Evolutionary conservation across 2,113 vertebrate genomes (phyloP).

Genomic region (Lynx canadensis): DNA sequence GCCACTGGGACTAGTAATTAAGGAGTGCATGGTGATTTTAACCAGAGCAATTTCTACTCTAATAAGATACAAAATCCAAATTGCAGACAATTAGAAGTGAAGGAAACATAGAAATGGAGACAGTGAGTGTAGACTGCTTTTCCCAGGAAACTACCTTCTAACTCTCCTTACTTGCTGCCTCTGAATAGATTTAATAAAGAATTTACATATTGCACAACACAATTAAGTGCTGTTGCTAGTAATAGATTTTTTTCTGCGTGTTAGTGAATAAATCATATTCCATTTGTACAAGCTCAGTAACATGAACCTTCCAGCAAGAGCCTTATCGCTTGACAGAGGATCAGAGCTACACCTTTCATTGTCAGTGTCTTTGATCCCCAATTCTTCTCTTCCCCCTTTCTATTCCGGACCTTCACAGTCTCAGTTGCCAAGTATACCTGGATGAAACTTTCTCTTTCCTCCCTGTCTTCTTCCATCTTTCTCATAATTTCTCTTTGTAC

Average conservation of each 20-base stretch:
- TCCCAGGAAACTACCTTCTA: conserved; percentile 32
- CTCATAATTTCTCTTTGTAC: not conserved
- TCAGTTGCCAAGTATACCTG: not conserved
- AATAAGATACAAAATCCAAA: conserved; percentile 31
- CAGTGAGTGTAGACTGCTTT: not conserved
- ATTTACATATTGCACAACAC: conserved; percentile 22
- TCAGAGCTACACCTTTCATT: not conserved
- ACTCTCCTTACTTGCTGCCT: conserved; percentile 21
- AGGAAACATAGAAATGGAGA: conserved; percentile 2
- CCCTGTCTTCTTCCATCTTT: not conserved
- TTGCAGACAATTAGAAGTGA: not conserved
- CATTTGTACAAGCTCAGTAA: not conserved
- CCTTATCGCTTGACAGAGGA: not conserved
- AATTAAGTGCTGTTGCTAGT: not conserved
- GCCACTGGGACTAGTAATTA: not conserved
- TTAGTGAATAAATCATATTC: conserved; percentile 37
- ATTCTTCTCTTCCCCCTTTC: not conserved
- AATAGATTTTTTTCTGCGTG: not conserved
- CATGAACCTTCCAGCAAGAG: not conserved
- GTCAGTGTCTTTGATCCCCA: not conserved
- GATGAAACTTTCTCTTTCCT: not conserved
- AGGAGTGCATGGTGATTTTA: conserved; percentile 5
- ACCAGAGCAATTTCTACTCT: conserved; percentile 23
- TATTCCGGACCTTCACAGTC: not conserved
- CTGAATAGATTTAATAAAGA: conserved; percentile 39